phyloP scores from a whole-genome alignment of 2,113 vertebrate species.

The Orientallactaga bullata region DNA sequence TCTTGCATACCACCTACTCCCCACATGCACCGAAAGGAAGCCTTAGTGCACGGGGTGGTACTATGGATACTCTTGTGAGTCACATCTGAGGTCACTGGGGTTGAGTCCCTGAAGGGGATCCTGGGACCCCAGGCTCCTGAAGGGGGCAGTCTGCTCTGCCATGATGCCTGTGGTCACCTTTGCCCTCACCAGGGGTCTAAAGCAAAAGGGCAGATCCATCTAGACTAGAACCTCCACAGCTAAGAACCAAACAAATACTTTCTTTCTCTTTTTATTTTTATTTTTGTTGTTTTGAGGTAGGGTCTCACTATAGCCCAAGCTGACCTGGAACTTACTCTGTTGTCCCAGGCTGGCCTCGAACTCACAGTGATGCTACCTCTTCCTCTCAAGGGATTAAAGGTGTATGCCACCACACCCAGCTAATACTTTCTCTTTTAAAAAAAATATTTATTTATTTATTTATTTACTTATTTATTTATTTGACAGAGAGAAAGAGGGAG shows the following conservation, averaged over 20 bases:
- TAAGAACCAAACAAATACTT: neutral
- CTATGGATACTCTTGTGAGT: neutral
- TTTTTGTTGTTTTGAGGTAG: too few relatives aligned
- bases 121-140: neutral
- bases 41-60: neutral
- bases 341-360: too few relatives aligned
- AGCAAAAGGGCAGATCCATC: neutral
- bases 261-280: neutral
- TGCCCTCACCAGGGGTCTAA: neutral
- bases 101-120: neutral
- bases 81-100: neutral
- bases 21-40: neutral
- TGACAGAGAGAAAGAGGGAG: too few relatives aligned
- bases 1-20: neutral
- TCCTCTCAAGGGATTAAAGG: too few relatives aligned
- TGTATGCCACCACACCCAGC: too few relatives aligned
- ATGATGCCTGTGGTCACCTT: neutral
- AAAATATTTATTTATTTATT: too few relatives aligned
- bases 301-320: too few relatives aligned
- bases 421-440: too few relatives aligned
- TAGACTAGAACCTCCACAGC: neutral
- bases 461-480: too few relatives aligned
- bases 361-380: too few relatives aligned
- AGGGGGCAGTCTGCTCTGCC: too few relatives aligned
- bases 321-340: too few relatives aligned